phyloP scores from a whole-genome alignment of 2,113 vertebrate species.

The Plectropomus leopardus region DNA sequence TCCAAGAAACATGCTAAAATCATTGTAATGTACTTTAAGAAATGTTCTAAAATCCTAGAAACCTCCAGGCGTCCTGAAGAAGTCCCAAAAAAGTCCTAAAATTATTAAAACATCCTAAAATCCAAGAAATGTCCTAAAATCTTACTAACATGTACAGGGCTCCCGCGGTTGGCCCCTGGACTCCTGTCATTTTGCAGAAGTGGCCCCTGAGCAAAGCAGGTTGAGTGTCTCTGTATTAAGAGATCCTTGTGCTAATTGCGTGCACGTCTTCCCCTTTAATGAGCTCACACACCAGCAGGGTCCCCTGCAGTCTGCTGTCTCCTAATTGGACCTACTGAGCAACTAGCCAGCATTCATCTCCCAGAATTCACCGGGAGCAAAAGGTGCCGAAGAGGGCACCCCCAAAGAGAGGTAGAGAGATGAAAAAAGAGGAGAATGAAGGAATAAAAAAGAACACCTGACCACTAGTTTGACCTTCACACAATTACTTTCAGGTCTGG shows the following conservation, averaged over 20 bases:
- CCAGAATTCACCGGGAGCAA: constrained; percentile 44
- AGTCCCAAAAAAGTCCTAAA: no score
- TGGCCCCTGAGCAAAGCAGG: no score
- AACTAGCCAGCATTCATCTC: constrained; percentile 69
- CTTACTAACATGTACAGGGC: no score
- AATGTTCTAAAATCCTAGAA: no score
- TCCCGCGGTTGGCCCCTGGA: no score
- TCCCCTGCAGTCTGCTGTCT: constrained; percentile 72
- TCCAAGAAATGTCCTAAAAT: no score
- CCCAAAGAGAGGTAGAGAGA: not conserved
- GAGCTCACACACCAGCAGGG: constrained; percentile 58
- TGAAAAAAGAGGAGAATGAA: not conserved
- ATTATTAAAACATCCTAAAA: no score
- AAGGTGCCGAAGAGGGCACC: not conserved
- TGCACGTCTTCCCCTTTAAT: constrained; percentile 49
- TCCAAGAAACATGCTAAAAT: no score
- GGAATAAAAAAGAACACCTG: constrained; percentile 22
- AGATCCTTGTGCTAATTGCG: constrained; percentile 20
- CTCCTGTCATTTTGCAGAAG: no score
- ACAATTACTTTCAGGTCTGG: constrained; percentile 55
- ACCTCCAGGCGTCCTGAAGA: no score
- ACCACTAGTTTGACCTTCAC: constrained; percentile 60
- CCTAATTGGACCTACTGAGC: constrained; percentile 78
- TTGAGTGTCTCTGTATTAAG: no score
- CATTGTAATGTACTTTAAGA: no score